Conservation (phyloP, 2,797 vertebrate genomes). For the Psittacula derbiana region DNA sequence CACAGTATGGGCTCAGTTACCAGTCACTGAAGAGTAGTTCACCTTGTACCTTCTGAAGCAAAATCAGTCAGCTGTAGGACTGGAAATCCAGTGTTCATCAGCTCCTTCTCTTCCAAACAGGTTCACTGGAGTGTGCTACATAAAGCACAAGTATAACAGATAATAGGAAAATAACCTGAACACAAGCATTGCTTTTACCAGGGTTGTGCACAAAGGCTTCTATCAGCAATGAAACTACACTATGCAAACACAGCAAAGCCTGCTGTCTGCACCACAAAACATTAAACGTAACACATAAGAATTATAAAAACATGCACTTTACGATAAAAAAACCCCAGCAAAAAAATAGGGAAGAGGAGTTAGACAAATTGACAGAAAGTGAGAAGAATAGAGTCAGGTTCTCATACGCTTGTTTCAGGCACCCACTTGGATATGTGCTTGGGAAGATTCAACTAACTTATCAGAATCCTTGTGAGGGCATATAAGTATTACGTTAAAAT, state of each 20-base stretch:
- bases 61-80: neutral
- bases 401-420: neutral
- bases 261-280: neutral
- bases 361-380: neutral
- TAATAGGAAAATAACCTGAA: neutral
- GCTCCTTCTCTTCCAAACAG: neutral
- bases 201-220: neutral
- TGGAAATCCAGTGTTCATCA: neutral
- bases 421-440: neutral
- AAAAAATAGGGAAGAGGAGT: neutral
- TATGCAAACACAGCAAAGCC: neutral
- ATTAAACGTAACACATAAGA: neutral
- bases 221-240: neutral
- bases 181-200: neutral
- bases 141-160: neutral
- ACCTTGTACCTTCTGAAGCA: neutral
- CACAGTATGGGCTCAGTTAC: neutral
- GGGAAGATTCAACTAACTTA: neutral
- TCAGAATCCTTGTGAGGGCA: neutral
- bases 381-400: neutral
- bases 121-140: neutral
- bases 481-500: neutral
- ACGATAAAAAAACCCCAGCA: neutral
- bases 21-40: neutral
- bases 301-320: neutral